phyloP scores from a whole-genome alignment of 2,113 vertebrate genomes.

The Ictidomys tridecemlineatus region DNA sequence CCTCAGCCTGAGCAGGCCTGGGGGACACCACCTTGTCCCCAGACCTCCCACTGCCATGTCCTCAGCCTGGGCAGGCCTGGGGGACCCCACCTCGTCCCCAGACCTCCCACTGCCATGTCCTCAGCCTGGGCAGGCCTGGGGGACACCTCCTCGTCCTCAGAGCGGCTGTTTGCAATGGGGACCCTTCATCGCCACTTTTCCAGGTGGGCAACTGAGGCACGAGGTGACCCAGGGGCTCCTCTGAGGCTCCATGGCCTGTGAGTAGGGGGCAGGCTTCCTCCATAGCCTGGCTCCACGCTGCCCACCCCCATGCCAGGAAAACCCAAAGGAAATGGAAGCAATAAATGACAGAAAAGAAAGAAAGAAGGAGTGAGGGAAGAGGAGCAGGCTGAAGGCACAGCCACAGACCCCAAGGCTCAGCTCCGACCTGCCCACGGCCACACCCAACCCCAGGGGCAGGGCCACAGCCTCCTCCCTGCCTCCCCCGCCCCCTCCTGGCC shows the following conservation, averaged over 20 bases:
- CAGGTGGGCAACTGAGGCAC: background rate
- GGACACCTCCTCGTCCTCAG: fast-evolving
- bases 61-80: no score
- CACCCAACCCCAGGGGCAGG: background rate
- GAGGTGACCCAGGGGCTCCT: fast-evolving
- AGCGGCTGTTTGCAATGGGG: fast-evolving
- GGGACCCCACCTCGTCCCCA: no score
- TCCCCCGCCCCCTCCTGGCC: fast-evolving
- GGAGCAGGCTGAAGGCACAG: fast-evolving
- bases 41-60: no score
- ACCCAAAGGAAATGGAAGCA: background rate
- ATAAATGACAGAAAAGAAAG: background rate
- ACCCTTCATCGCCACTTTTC: background rate
- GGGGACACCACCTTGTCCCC: fast-evolving
- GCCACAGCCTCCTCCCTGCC: background rate
- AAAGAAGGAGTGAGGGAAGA: background rate
- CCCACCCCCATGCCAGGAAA: background rate
- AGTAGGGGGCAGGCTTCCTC: no score
- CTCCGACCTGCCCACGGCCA: background rate
- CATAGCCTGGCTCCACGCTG: fast-evolving
- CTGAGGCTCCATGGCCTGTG: fast-evolving
- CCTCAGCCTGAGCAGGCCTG: fast-evolving
- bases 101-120: background rate
- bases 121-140: fast-evolving
- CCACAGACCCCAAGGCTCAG: fast-evolving